Base-by-base conservation (phyloP, 2,113 vertebrate species). In the Echinops telfairi region DNA sequence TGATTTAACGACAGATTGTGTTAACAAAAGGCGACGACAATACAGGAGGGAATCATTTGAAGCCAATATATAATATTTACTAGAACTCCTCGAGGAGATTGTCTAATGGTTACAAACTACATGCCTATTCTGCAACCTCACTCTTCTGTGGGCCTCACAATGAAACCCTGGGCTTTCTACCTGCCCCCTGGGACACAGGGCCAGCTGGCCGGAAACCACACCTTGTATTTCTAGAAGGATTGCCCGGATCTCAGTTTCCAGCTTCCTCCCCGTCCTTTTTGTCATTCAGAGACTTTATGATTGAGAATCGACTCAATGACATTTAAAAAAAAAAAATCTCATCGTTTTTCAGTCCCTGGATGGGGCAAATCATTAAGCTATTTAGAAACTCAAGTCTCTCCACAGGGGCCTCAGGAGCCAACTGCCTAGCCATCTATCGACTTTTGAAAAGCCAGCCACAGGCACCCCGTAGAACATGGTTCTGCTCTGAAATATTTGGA, bases 151-250 rank as follows among this genome's bases (percentile, higher is more conserved):
- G 6, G 36, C n/a, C 4, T 71, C 77, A 73, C 62, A 89, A 25
- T 9, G 16, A 92, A 78, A 78, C 43, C 17, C 0, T 9, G 31
- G 19, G 75, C 47, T 25, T 31, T 66, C 9, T 25, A 70, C 1
- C 7, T 29, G 12, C 6, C 15, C 16, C 1, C 5, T 5, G 25
- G 75, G 1, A 22, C 15, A 0, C 27, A 19, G 0, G 9, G 40
- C 15, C 12, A 88, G 25, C 64, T 71, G 36, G 43, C 17, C 38
- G 78, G 29, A 25, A 75, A 29, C 5, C 29, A 7, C 15, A 25
- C 12, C 6, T 1, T 70, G 2, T 19, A 22, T 62, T 29, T 17
- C 47, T 11, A 1, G 20, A 76, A 68, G 25, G 29, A 58, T 66
- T 90, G 64, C 23, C 60, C 27, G 87, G 66, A 53, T 90, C 33